phyloP scores from a whole-genome alignment of 2,797 vertebrate species.

The Sebastes goodei region DNA sequence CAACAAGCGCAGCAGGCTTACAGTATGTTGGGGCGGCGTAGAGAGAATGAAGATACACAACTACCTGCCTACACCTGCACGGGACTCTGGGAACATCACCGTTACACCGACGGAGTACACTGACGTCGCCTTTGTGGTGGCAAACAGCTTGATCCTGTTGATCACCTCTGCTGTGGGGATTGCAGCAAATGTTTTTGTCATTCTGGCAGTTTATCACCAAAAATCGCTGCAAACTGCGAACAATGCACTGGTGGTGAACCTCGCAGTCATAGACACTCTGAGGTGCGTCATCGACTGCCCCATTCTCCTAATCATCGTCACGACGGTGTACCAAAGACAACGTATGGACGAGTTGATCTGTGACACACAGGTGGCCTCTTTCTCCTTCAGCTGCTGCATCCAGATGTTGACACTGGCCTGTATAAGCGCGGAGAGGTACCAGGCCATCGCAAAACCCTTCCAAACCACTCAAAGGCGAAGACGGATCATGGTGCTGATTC shows the following conservation, averaged over 20 bases:
- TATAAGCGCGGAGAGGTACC: slow-evolving; percentile 82
- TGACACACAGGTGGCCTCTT: slow-evolving; percentile 72
- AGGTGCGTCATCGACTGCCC: slow-evolving; percentile 80
- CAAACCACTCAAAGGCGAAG: slow-evolving; percentile 64
- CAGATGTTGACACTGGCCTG: slow-evolving; percentile 81
- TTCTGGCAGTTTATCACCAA: slow-evolving; percentile 78
- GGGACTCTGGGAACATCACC: slow-evolving; percentile 64
- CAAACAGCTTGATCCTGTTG: slow-evolving; percentile 71
- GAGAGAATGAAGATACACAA: slow-evolving; percentile 5
- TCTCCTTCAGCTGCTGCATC: slow-evolving; percentile 81
- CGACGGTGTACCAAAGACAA: slow-evolving; percentile 34
- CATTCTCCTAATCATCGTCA: slow-evolving; percentile 69
- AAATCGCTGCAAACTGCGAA: slow-evolving; percentile 80
- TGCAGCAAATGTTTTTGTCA: slow-evolving; percentile 80
- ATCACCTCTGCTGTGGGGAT: slow-evolving; percentile 73
- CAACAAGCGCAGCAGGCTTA: not conserved
- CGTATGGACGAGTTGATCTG: slow-evolving; percentile 64
- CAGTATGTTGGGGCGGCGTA: not conserved
- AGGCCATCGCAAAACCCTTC: slow-evolving; percentile 83
- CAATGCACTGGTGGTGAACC: slow-evolving; percentile 83
- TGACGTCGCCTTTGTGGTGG: slow-evolving; percentile 58
- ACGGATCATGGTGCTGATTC: slow-evolving; percentile 67
- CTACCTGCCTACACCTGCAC: slow-evolving; percentile 32
- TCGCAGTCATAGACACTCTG: slow-evolving; percentile 77
- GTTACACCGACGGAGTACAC: slow-evolving; percentile 19